These are phyloP conservation scores for Pseudococcus viburni DNA, from an alignment of 2,888 invertebrate genomes.

Conservation along the genomic window DNA sequence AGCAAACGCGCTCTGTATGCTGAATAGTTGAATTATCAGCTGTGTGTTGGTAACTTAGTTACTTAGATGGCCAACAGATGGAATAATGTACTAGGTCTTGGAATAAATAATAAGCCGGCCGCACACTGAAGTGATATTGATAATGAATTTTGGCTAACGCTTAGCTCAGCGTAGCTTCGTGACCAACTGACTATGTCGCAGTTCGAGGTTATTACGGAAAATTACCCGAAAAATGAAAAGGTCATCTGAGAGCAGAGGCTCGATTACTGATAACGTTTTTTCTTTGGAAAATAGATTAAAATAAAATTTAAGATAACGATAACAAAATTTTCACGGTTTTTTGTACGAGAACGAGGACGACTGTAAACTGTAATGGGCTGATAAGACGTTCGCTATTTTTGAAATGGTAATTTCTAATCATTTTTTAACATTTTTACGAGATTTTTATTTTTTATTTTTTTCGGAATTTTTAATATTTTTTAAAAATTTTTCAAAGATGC, in stretches of 20 bases:
- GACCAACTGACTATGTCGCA: background rate
- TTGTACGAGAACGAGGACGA: too few relatives aligned
- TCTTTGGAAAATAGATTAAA: background rate
- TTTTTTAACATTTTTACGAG: too few relatives aligned
- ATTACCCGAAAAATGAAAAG: background rate
- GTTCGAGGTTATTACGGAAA: background rate
- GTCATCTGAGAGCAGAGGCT: background rate
- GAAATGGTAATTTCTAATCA: too few relatives aligned
- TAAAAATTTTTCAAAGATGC: too few relatives aligned
- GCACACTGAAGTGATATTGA: background rate
- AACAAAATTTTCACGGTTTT: background rate
- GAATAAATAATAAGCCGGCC: background rate
- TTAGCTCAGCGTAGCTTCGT: background rate
- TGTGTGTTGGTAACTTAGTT: background rate
- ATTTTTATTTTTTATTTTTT: too few relatives aligned
- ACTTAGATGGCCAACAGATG: background rate
- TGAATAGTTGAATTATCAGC: background rate
- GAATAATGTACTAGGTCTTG: conserved; percentile 1
- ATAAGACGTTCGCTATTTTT: too few relatives aligned
- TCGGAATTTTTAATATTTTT: too few relatives aligned
- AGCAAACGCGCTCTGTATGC: background rate
- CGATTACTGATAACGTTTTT: background rate
- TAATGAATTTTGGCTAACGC: background rate
- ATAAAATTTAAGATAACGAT: background rate
- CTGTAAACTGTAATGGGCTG: too few relatives aligned